Evolutionary conservation across 2,888 invertebrate species (phyloP), one percentile per base, ranked within the genome.

Genomic region (Pristionchus arcanus): DNA sequence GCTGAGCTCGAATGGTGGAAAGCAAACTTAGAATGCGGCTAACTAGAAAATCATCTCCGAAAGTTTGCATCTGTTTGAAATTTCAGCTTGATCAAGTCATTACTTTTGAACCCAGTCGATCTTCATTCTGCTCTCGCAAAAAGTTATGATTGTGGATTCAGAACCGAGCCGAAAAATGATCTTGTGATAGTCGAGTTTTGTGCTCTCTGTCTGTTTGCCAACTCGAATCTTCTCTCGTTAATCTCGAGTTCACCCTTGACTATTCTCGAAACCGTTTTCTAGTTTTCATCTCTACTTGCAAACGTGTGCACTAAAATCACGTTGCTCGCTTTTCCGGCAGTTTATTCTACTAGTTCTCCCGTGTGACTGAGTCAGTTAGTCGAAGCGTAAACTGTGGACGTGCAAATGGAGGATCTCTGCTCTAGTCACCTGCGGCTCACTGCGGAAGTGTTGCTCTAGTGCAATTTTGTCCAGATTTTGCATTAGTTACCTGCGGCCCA

Each of bases 401-500:
- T 63, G 63, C 63, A 63, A n/a, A n/a, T 25, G 63, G 25, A 5
- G 63, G n/a, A 63, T 25, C 25, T 63, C 42, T 49, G 42, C 42
- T 49, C 42, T 49, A 49, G 42, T 49, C 42, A 49, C 42, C 42
- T 59, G 59, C 59, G 59, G 13, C 21, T 21, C 0, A 1, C 59
- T 59, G 59, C 59, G 15, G 4, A 19, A 59, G 19, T 4, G 25
- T 25, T 21, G 59, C 59, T 19, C 59, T 59, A 59, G 59, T 59
- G 55, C 63, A 63, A 63, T 25, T 55, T 55, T 55, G 55, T 63
- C 63, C 63, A 25, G 2, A 25, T 7, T 63, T 63, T 63, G 2
- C 63, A 16, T 68, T 37, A 74, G 74, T 74, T 13, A 87, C 87
- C 87, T 74, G 71, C 31, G 90, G 91, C 92, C 11, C 90, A 89